Evolutionary conservation across 2,113 vertebrate genomes (phyloP).

Genomic region (Scomber colias): DNA sequence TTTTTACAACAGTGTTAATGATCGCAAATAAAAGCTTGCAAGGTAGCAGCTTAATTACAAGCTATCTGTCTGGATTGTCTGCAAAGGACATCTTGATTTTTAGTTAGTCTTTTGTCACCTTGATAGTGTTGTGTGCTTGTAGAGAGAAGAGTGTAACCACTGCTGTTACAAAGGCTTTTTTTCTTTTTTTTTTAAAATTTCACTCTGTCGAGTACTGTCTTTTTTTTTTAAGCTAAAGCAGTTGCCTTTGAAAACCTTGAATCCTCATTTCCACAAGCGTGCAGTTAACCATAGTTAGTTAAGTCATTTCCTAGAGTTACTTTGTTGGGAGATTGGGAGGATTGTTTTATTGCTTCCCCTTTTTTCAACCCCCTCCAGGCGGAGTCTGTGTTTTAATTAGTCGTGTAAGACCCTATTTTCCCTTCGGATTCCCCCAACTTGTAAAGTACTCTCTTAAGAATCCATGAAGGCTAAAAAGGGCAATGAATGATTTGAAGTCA

Average conservation of each 20-base stretch:
- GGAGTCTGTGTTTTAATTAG: slow-evolving; percentile 76
- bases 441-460: slow-evolving; percentile 71
- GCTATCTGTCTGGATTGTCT: slow-evolving; percentile 66
- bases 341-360: slow-evolving; percentile 73
- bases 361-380: slow-evolving; percentile 59
- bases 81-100: slow-evolving; percentile 65
- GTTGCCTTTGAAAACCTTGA: slow-evolving; percentile 22
- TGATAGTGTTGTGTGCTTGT: slow-evolving; percentile 12
- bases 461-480: slow-evolving; percentile 77
- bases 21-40: slow-evolving; percentile 71
- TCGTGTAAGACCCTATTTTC: slow-evolving; percentile 71
- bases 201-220: background rate
- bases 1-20: slow-evolving; percentile 78
- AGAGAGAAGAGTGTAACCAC: background rate
- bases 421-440: slow-evolving; percentile 71
- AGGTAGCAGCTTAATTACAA: slow-evolving; percentile 75
- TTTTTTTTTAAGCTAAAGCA: slow-evolving; percentile 15
- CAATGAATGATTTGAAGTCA: slow-evolving; percentile 81
- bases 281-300: slow-evolving; percentile 59
- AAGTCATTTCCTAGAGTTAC: slow-evolving; percentile 70
- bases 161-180: background rate
- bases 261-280: slow-evolving; percentile 44
- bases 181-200: background rate
- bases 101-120: slow-evolving; percentile 50
- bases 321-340: slow-evolving; percentile 68